phyloP scores from a whole-genome alignment of 2,113 vertebrate genomes.

The Nycticryphes semicollaris region DNA sequence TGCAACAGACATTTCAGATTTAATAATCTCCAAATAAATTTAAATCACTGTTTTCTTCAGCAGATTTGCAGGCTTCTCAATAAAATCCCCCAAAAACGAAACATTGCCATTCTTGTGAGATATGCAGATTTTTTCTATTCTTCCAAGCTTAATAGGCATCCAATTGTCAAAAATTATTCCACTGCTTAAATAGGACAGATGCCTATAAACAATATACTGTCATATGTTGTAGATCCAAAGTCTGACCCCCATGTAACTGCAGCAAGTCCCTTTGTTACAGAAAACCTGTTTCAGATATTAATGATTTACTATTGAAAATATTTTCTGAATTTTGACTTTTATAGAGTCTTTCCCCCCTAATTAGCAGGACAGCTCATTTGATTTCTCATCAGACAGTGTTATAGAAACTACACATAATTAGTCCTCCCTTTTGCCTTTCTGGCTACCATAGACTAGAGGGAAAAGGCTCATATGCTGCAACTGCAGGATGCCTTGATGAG shows the following conservation, averaged over 20 bases:
- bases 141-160: not conserved
- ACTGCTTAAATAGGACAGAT: not conserved
- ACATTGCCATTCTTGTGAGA: not conserved
- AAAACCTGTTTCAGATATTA: not conserved
- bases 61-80: not conserved
- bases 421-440: not conserved
- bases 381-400: not conserved
- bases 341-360: not conserved
- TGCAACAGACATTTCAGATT: not conserved
- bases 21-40: not conserved
- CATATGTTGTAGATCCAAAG: not conserved
- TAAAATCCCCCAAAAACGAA: not conserved
- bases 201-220: not conserved
- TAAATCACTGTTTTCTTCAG: not conserved
- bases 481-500: fast-evolving
- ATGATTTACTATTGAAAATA: not conserved
- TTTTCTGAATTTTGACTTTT: not conserved
- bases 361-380: not conserved
- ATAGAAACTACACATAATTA: not conserved
- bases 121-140: not conserved
- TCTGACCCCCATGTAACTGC: not conserved
- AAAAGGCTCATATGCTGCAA: not conserved
- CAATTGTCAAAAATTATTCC: not conserved
- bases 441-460: not conserved
- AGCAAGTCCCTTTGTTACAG: not conserved